Conservation (phyloP, 2,888 invertebrate species). For the Andrena haemorrhoa region DNA sequence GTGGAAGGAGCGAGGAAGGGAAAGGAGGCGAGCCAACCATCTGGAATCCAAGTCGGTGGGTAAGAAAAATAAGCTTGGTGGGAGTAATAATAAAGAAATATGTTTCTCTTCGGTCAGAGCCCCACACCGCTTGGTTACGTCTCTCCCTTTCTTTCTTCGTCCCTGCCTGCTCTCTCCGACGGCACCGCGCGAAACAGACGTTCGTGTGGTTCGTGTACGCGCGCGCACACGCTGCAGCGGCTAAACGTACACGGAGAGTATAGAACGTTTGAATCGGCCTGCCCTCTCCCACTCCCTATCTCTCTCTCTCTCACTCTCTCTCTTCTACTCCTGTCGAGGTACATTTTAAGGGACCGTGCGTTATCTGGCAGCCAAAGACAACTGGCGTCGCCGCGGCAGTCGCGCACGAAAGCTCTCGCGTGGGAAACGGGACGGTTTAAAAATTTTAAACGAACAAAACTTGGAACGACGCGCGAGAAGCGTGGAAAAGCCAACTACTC, state of each 20-base stretch:
- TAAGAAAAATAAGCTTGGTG: constrained; percentile 84
- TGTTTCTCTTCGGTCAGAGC: constrained; percentile 83
- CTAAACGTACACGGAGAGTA: not conserved
- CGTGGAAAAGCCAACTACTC: constrained; percentile 28
- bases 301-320: constrained; percentile 18
- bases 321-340: constrained; percentile 29
- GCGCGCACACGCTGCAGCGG: constrained; percentile 1
- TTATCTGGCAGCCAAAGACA: constrained; percentile 65
- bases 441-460: constrained; percentile 21
- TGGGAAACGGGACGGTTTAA: constrained; percentile 14
- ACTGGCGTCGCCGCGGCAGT: constrained; percentile 45
- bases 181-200: constrained; percentile 34
- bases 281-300: constrained; percentile 35
- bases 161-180: constrained; percentile 28
- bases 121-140: constrained; percentile 56
- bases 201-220: constrained; percentile 16
- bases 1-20: constrained; percentile 16
- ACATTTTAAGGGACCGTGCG: constrained; percentile 68
- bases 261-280: constrained; percentile 30
- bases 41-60: constrained; percentile 82
- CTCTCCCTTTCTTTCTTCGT: constrained; percentile 40
- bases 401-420: constrained; percentile 1
- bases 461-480: not conserved
- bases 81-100: constrained; percentile 85
- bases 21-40: constrained; percentile 73